Base-by-base conservation (phyloP, 2,797 vertebrate species). In the Dicrostonyx torquatus region DNA sequence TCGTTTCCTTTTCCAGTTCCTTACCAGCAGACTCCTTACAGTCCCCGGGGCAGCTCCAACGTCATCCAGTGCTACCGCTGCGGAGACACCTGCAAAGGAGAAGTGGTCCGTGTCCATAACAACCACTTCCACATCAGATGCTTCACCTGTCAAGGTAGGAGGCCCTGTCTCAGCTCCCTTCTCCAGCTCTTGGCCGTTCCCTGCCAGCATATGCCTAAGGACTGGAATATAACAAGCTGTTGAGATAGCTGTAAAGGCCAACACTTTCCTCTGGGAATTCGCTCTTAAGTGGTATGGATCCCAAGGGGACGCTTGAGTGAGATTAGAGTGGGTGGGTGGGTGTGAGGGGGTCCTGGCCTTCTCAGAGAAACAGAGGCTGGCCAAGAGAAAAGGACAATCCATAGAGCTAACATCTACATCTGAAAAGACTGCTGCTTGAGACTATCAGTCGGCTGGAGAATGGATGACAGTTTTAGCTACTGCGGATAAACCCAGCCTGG, bases 71-170 rank as follows among this genome's bases (percentile, higher is more conserved):
- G 99, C 98, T 99, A 99, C 97, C 99, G 99, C 85, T 99, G 99
- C 0, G 98, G 99, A 95, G 99, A 99, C 96, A 98, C 98, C 75
- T 99, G 99, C 98, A 99, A 99, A 98, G 99, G 99, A 24, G 99
- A 99, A 98, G 99, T 99, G 96, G 99, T 99, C 34, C 99, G 99
- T 0, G 99, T 99, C 90, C 99, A 99, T 97, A 99, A 99, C 84
- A 99, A 99, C 93, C 99, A 99, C 98, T 99, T 99, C 97, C 99
- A 99, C 96, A 99, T 99, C 98, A 99, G 99, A 98, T 99, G 99
- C 98, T 99, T 99, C 99, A 99, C 99, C 98, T 99, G 99, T 98
- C 99, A 99, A 98, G 99, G 99, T 99, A 99, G 98, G 99, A 97
- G 0, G 0, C 37, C 60, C 0, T 14, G 68, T 40, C 76, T 83